Evolutionary conservation across 2,797 vertebrate genomes (phyloP).

Genomic region (Chelidonichthys spinosus): DNA sequence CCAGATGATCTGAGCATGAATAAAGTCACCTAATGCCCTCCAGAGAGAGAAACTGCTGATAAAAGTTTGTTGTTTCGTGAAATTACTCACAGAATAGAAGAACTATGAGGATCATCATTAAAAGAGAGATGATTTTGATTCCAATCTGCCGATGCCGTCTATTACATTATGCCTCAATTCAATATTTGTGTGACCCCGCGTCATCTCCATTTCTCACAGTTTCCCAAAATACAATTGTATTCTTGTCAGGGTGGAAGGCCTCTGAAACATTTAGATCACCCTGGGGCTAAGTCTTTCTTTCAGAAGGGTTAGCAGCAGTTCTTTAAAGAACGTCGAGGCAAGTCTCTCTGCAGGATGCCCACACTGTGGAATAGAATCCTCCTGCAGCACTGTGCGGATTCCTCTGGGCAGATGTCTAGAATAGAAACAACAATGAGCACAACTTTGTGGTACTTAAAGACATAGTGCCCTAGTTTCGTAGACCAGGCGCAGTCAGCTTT

Average conservation of each 20-base stretch:
- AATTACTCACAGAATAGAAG: neutral
- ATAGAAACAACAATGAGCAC: neutral
- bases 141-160: neutral
- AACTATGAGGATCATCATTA: neutral
- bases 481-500: too few relatives aligned
- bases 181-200: slow-evolving; percentile 8
- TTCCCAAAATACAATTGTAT: slow-evolving; percentile 2
- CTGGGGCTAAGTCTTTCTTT: slow-evolving; percentile 10
- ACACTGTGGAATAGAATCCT: slow-evolving; percentile 9
- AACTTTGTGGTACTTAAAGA: neutral
- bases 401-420: neutral
- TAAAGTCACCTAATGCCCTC: neutral
- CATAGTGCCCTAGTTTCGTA: too few relatives aligned
- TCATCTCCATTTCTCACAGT: neutral
- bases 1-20: slow-evolving; percentile 13
- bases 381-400: neutral
- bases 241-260: slow-evolving; percentile 3
- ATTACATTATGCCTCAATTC: neutral
- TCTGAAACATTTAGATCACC: slow-evolving; percentile 40
- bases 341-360: slow-evolving; percentile 4
- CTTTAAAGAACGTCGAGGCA: neutral
- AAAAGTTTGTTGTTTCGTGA: slow-evolving; percentile 4
- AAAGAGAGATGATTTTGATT: neutral
- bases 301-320: slow-evolving; percentile 11
- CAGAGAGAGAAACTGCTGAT: neutral